Conservation (phyloP, 1,140 invertebrate species). For the Drosophila obscura region DNA sequence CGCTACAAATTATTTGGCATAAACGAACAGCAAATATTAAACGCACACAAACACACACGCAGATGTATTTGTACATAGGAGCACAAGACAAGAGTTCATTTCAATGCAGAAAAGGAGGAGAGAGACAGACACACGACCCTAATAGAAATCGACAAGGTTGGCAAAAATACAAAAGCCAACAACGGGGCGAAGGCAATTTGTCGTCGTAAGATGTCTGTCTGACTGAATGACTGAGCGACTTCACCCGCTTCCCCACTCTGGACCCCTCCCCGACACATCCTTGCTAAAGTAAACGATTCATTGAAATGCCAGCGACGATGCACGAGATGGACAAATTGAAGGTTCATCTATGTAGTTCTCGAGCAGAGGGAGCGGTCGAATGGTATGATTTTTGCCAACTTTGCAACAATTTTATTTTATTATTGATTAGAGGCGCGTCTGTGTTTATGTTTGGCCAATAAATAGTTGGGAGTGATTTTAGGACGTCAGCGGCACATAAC, state of each 20-base stretch:
- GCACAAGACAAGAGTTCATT: constrained; percentile 50
- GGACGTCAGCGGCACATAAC: no score
- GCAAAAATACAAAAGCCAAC: constrained; percentile 62
- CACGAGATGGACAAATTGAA: constrained; percentile 38
- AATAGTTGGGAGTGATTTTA: constrained; percentile 33
- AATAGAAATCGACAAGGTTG: constrained; percentile 75
- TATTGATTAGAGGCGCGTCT: constrained; percentile 62
- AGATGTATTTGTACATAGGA: constrained; percentile 3
- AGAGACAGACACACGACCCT: constrained; percentile 10
- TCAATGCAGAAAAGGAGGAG: constrained; percentile 25
- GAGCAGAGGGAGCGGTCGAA: neutral
- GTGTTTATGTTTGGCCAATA: constrained; percentile 56
- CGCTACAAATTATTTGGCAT: constrained; percentile 60
- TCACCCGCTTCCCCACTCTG: neutral
- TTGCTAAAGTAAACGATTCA: constrained; percentile 45
- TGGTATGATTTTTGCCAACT: constrained; percentile 50
- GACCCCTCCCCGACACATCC: neutral
- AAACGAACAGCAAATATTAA: constrained; percentile 64
- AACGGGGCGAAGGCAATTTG: constrained; percentile 53
- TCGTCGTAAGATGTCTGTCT: constrained; percentile 19
- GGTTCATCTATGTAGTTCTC: constrained; percentile 25
- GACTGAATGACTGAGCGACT: constrained; percentile 10
- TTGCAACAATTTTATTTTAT: constrained; percentile 69
- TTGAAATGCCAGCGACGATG: constrained; percentile 70
- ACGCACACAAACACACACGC: constrained; percentile 26